These are phyloP conservation scores for Psophia crepitans DNA, from an alignment of 2,113 vertebrate species.

Conservation along the genomic window DNA sequence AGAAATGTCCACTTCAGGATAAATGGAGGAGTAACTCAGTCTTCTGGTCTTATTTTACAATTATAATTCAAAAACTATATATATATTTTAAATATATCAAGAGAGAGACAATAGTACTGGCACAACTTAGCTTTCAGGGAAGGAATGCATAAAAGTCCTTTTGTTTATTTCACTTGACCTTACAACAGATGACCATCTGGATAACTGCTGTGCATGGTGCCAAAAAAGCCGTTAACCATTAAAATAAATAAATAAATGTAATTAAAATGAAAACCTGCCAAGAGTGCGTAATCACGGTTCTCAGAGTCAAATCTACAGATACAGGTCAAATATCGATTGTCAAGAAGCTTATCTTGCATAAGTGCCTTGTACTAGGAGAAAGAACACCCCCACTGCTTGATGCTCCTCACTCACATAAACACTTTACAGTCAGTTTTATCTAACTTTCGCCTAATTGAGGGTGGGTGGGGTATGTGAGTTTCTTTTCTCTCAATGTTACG, in stretches of 20 bases:
- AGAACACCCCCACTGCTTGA: neutral
- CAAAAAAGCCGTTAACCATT: constrained; percentile 7
- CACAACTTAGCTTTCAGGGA: neutral
- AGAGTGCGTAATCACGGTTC: neutral
- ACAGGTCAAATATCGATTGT: constrained; percentile 18
- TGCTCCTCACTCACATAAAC: neutral
- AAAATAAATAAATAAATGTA: constrained; percentile 53
- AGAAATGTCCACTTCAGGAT: neutral
- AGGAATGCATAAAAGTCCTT: neutral
- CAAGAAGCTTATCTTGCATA: neutral
- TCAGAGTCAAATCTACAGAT: neutral
- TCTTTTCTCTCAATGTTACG: neutral
- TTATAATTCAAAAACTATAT: neutral
- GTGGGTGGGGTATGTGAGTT: neutral
- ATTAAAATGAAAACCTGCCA: constrained; percentile 54
- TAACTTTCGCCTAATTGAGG: neutral
- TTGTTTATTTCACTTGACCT: constrained; percentile 50
- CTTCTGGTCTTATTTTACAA: neutral
- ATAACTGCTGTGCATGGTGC: neutral
- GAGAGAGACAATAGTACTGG: neutral
- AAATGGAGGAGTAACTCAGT: neutral
- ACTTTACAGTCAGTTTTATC: neutral
- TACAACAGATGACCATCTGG: constrained; percentile 44
- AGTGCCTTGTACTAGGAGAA: neutral
- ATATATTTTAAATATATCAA: neutral